A percentile compares a stretch with the other conserved stretches of the same genome.
These are phyloP conservation scores for Brachypterus glaber DNA, from an alignment of 2,888 invertebrate genomes.

Conservation along the genomic window DNA sequence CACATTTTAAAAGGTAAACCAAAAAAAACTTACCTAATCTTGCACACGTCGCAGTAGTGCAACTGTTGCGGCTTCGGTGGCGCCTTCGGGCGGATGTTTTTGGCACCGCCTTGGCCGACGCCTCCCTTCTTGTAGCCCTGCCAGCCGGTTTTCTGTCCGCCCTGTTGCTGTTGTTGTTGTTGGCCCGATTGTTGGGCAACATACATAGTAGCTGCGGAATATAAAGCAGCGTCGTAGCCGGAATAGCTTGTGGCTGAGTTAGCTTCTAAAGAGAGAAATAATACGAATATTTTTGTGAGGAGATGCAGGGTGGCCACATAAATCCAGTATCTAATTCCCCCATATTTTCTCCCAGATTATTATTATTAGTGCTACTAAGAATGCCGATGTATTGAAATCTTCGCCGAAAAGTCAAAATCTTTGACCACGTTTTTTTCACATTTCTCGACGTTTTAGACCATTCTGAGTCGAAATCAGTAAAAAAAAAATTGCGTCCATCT, in stretches of 20 bases:
- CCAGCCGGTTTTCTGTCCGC: slow-evolving; percentile 51
- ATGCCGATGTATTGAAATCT: no score
- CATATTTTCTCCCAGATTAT: no score
- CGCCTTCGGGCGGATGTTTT: slow-evolving; percentile 61
- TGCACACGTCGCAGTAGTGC: slow-evolving; percentile 98
- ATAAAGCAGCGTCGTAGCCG: slow-evolving; percentile 90
- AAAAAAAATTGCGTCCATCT: no score
- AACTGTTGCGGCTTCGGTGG: slow-evolving; percentile 87
- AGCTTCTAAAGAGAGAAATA: slow-evolving; percentile 35
- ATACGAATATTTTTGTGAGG: no score
- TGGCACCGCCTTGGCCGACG: slow-evolving; percentile 50
- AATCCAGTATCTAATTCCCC: no score
- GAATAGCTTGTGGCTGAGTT: slow-evolving; percentile 64
- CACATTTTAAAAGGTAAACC: no score
- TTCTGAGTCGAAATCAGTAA: no score
- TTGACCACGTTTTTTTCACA: no score
- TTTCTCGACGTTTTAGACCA: no score
- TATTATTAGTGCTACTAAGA: no score
- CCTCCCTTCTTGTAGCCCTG: slow-evolving; percentile 44
- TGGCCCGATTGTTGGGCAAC: slow-evolving; percentile 70
- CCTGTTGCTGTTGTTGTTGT: slow-evolving; percentile 32
- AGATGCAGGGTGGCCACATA: no score
- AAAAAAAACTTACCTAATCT: slow-evolving; percentile 82
- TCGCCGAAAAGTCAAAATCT: no score
- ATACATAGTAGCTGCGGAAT: slow-evolving; percentile 92